Base-by-base conservation (phyloP, 2,888 invertebrate species). In the Chrysina gloriosa region DNA sequence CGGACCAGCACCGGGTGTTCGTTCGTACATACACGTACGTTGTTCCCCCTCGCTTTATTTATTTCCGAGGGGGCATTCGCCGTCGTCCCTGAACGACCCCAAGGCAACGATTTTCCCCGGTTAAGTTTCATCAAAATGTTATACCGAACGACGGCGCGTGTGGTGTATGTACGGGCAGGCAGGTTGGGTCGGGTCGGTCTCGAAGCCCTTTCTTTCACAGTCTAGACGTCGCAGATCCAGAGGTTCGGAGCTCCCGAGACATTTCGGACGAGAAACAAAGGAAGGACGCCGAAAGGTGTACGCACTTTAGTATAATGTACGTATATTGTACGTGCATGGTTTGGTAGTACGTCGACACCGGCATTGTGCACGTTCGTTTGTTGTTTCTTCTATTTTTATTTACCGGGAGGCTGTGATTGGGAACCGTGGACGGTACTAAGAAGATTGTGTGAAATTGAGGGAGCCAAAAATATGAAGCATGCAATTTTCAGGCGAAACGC, bases 31-130 rank as follows among this genome's bases (percentile, higher is more conserved):
- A n/a, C n/a, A n/a, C n/a, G n/a, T n/a, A n/a, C n/a, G n/a, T n/a
- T n/a, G n/a, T n/a, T 52, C 52, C 52, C 31, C 52, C 52, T 31
- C 19, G 16, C 14, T 16, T 31, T 29, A 19, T 52, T 45, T 45
- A 45, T 9, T 45, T 45, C 21, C 21, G 45, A 45, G 19, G 45
- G 19, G 45, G 45, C 14, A 27, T 6, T 3, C 21, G 23, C 19
- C 31, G 52, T 29, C 31, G 45, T 16, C 45, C 45, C 19, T 45
- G 45, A 52, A 52, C 52, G 52, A 52, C 31, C 52, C 52, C 52
- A 19, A 52, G 31, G 31, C 31, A 9, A 19, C 45, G 29, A 14
- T 27, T 9, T 9, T 29, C 29, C 31, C 31, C 52, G 11, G 52
- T 31, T 52, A 31, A 52, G 31, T 31, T 52, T 52, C 52, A 52